A percentile compares a stretch with the other conserved stretches of the same genome.
Evolutionary conservation across 1,140 invertebrate genomes (phyloP).

Genomic region (Lucilia sericata): DNA sequence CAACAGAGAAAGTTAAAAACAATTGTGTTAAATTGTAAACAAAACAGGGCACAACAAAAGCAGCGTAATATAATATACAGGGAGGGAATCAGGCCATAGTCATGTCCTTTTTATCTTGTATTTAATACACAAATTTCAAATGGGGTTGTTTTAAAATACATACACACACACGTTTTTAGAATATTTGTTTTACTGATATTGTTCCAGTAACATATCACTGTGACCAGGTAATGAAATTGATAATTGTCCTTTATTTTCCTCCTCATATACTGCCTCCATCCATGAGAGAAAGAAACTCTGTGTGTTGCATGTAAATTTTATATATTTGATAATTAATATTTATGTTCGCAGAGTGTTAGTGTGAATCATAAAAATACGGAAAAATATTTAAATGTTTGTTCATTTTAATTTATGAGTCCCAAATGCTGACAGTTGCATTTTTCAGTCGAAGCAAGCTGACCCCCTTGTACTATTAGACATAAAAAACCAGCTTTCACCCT

Average conservation of each 20-base stretch:
- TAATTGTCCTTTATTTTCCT: background rate
- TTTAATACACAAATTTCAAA: background rate
- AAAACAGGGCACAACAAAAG: background rate
- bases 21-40: constrained; percentile 41
- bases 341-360: background rate
- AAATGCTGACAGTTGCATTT: background rate
- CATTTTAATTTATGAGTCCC: background rate
- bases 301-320: background rate
- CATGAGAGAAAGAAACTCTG: background rate
- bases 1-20: constrained; percentile 34
- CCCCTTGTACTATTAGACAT: background rate
- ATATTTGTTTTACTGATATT: background rate
- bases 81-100: background rate
- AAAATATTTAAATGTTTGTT: background rate
- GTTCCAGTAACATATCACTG: background rate
- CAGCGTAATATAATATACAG: background rate
- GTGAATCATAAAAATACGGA: background rate
- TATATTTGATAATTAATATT: constrained; percentile 9
- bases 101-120: background rate
- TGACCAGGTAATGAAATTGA: constrained; percentile 21
- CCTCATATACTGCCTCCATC: background rate
- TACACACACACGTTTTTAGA: too few relatives aligned
- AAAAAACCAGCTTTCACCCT: background rate
- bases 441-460: background rate
- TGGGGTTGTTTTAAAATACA: background rate